phyloP scores from a whole-genome alignment of 2,888 invertebrate genomes.

The Augiades crinisus region DNA sequence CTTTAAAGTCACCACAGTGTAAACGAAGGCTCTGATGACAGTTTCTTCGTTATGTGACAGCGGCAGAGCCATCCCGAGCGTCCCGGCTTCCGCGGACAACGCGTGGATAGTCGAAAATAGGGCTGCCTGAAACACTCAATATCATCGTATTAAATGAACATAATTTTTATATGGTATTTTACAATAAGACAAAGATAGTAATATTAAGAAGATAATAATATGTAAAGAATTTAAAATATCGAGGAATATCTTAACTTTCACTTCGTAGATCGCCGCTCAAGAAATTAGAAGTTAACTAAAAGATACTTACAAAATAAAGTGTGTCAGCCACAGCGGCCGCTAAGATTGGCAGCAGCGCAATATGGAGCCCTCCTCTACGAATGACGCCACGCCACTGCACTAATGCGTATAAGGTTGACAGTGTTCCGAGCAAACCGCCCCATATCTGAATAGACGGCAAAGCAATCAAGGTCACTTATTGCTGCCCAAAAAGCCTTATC shows the following conservation, averaged over 20 bases:
- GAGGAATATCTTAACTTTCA: too few relatives aligned
- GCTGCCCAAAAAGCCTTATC: too few relatives aligned
- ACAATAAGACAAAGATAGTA: too few relatives aligned
- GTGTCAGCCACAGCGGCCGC: slow-evolving; percentile 55
- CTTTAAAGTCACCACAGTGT: slow-evolving; percentile 56
- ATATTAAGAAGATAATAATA: too few relatives aligned
- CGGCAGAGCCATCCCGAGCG: slow-evolving; percentile 59
- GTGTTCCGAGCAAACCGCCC: slow-evolving; percentile 53
- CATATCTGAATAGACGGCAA: slow-evolving; percentile 63
- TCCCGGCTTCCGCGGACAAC: slow-evolving; percentile 63
- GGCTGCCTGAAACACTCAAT: slow-evolving; percentile 45
- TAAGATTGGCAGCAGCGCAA: slow-evolving; percentile 49
- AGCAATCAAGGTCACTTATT: too few relatives aligned
- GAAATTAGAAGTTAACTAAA: neutral
- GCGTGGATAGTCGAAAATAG: slow-evolving; percentile 60
- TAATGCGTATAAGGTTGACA: slow-evolving; percentile 51
- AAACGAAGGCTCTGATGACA: slow-evolving; percentile 51
- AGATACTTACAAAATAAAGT: slow-evolving; percentile 57
- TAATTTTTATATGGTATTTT: too few relatives aligned
- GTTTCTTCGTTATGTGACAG: slow-evolving; percentile 53
- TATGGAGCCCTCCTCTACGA: slow-evolving; percentile 52
- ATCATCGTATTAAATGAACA: too few relatives aligned
- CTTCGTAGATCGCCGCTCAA: too few relatives aligned
- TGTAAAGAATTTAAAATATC: too few relatives aligned
- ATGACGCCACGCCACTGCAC: slow-evolving; percentile 59